Conservation (phyloP, 2,888 invertebrate species). For the Nemoura dubitans region DNA sequence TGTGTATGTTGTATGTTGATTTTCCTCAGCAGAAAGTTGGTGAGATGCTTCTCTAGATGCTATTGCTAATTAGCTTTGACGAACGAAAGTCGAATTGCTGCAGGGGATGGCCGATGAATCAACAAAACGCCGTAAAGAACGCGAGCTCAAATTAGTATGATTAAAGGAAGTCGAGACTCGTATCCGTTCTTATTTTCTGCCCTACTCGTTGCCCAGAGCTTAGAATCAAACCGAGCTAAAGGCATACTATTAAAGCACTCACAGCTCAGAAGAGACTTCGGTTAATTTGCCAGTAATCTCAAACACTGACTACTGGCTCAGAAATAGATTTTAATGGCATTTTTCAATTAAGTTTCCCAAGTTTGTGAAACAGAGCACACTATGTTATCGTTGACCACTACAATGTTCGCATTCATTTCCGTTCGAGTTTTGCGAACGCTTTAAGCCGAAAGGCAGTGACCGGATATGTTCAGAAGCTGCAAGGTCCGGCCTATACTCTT, state of each 20-base stretch:
- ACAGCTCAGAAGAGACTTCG: neutral
- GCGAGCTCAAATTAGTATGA: neutral
- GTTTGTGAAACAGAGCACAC: neutral
- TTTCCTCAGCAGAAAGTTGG: neutral
- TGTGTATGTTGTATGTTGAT: neutral
- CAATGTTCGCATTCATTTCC: neutral
- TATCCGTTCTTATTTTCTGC: neutral
- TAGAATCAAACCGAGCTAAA: neutral
- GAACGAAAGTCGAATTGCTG: neutral
- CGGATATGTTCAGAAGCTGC: neutral
- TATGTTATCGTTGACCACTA: neutral
- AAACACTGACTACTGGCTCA: neutral
- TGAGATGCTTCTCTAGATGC: neutral
- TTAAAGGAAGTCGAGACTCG: neutral
- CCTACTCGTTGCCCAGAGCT: neutral
- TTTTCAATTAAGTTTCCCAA: neutral
- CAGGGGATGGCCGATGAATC: neutral
- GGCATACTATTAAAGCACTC: neutral
- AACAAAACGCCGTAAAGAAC: neutral
- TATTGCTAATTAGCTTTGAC: neutral
- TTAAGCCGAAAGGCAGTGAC: neutral
- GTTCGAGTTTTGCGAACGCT: neutral
- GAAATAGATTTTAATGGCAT: neutral
- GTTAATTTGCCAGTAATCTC: neutral
- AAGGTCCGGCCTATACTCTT: neutral